Base-by-base conservation (phyloP, 2,113 vertebrate species). In the Columbina picui region DNA sequence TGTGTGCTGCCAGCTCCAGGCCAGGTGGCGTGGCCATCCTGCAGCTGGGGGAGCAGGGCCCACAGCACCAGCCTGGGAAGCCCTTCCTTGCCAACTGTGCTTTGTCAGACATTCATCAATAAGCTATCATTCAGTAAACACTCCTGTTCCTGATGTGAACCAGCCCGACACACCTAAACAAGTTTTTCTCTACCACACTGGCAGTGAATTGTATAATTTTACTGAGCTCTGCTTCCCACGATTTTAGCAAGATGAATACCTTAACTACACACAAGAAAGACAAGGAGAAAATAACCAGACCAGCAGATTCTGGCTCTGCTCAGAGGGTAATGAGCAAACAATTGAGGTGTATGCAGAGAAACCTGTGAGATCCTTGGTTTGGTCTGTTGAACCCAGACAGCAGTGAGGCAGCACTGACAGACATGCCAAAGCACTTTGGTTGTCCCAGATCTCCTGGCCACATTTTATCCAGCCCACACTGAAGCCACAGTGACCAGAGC, bases 41-140 rank as follows among this genome's bases (percentile, higher is more conserved):
- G 30, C 12, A 52, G 36, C 7, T 7, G 2, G 34, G 14, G 18
- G 14, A 86, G 9, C 1, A 2, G 27, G 22, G 38, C 25, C 57
- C 43, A 7, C 10, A 49, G 32, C 16, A 61, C 17, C 25, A 52
- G 34, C 38, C 41, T 4, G 1, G 36, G 45, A 69, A 65, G 6
- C 9, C 39, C 8, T 52, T 61, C 45, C 15, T 65, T 14, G 0
- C 5, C 2, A 2, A 0, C 36, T 19, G 10, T 12, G 11, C 47
- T 83, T 55, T 41, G 10, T n/a, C 55, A 77, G n/a, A 30, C 6
- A 5, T 30, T 43, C 39, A 52, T 41, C 59, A 32, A 56, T 80
- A 56, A 75, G 25, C 39, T 30, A 19, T 9, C 29, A 7, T 4
- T 27, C 25, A 16, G 11, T 49, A 53, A 74, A 70, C 50, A 23